Base-by-base conservation (phyloP, 2,797 vertebrate genomes). In the Pitangus sulphuratus region DNA sequence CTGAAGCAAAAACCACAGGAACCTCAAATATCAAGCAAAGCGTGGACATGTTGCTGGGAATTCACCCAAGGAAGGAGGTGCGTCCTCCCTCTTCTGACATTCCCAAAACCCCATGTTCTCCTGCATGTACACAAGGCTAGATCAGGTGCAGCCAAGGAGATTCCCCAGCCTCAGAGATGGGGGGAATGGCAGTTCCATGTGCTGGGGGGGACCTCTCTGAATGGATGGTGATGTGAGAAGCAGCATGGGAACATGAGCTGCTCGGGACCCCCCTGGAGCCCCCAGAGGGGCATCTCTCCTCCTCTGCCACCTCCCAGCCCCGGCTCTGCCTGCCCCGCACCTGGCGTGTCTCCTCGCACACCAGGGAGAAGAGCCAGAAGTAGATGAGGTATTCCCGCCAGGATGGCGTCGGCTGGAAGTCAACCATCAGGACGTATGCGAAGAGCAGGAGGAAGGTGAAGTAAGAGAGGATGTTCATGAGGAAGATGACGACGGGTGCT, bases 301-400 rank as follows among this genome's bases (percentile, higher is more conserved):
- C 44, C 42, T 31, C 1, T 42, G 30, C n/a, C 84, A 25, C 45
- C 50, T 19, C 8, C 50, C 79, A 39, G 21, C 4, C 65, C 11
- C 35, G 28, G 45, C 48, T 20, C 11, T 53, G 77, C 62, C 44
- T 25, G n/a, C 31, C 35, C 53, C 21, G 15, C 97, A 99, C 99
- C 99, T 99, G 99, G 74, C 99, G 98, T 62, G 96, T 87, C 98
- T 99, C 99, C 97, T 99, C 99, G 20, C 98, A 99, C 97, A 99
- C 98, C 96, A 99, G 97, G 11, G 99, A 98, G 83, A 98, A 84
- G 62, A 99, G 98, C 99, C 99, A 99, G 92, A 99, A 89, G 95
- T 99, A 99, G 82, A 99, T 98, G 91, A 99, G 95, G n/a, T 97
- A 64, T 94, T 99, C 99, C 22, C 69, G 80, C 95, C 97, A 96